Evolutionary conservation across 2,797 vertebrate species (phyloP).

Genomic region (Graptemys geographica): DNA sequence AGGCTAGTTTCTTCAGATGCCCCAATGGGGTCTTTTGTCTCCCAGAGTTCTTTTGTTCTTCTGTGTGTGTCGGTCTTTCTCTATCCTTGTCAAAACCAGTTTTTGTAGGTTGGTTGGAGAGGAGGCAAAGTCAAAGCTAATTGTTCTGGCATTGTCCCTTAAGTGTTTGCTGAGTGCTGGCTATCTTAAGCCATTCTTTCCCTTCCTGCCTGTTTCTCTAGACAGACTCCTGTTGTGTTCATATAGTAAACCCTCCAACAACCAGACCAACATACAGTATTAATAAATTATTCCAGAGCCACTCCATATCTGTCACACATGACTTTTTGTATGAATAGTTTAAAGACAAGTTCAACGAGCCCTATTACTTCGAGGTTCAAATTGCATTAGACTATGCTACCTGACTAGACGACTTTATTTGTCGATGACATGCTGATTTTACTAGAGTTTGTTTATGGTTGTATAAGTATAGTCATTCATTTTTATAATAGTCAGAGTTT

Average conservation of each 20-base stretch:
- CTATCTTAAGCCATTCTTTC: background rate
- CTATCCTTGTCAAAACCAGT: background rate
- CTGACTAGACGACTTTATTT: background rate
- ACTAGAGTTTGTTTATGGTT: background rate
- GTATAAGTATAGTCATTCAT: background rate
- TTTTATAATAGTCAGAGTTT: background rate
- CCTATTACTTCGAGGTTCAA: background rate
- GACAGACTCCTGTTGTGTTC: background rate
- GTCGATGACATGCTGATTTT: background rate
- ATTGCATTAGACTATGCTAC: background rate
- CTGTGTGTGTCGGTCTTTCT: rapidly evolving
- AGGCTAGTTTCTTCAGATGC: background rate
- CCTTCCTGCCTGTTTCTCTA: background rate
- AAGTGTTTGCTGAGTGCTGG: background rate
- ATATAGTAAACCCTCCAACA: background rate
- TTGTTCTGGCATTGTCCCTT: rapidly evolving
- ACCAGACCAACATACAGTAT: background rate
- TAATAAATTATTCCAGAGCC: rapidly evolving
- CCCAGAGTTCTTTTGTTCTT: background rate
- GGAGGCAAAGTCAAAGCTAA: background rate
- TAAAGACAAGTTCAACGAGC: background rate
- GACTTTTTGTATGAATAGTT: background rate
- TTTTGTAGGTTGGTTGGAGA: background rate
- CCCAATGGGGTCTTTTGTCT: background rate
- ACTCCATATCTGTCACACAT: background rate